phyloP scores from a whole-genome alignment of 1,140 invertebrate species.

The Muscidifurax raptorellus region DNA sequence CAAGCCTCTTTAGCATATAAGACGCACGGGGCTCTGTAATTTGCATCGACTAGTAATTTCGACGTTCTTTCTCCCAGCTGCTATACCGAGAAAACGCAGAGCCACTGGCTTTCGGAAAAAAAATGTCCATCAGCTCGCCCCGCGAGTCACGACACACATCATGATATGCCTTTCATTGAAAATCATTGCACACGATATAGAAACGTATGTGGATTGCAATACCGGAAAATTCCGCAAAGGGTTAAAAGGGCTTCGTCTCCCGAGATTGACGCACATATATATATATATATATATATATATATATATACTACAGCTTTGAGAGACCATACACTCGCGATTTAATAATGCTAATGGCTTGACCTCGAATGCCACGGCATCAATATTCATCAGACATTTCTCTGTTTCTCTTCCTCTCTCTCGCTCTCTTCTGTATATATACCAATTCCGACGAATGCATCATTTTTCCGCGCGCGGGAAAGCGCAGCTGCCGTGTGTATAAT shows the following conservation, averaged over 20 bases:
- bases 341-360: constrained; percentile 69
- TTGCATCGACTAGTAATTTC: neutral
- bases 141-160: neutral
- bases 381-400: constrained; percentile 64
- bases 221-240: neutral
- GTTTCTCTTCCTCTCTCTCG: neutral
- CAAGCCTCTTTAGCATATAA: neutral
- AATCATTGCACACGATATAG: neutral
- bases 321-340: constrained; percentile 56
- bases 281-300: too few relatives aligned
- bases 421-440: neutral
- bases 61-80: neutral
- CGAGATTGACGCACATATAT: neutral
- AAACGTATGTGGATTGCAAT: neutral
- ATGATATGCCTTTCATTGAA: neutral
- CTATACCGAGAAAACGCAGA: neutral
- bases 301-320: too few relatives aligned
- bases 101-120: neutral
- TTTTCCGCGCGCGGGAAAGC: neutral
- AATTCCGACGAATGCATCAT: neutral
- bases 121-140: neutral
- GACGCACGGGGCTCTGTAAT: neutral
- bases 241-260: neutral
- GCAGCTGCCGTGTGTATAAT: constrained; percentile 6
- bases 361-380: constrained; percentile 61